Evolutionary conservation across 1,140 invertebrate species (phyloP), one percentile per base, ranked within the genome.

Genomic region (Hyles euphorbiae): DNA sequence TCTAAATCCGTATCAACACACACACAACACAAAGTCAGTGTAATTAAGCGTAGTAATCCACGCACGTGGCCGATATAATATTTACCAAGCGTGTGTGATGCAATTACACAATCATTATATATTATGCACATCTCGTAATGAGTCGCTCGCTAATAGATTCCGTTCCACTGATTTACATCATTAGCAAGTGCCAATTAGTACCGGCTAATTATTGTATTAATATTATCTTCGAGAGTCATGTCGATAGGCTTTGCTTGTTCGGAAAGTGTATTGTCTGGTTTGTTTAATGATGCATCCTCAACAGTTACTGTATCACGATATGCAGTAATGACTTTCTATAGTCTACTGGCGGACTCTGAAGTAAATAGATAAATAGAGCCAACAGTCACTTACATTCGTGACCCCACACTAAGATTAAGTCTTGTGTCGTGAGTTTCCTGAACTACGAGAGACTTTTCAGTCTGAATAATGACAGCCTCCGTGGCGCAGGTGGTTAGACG

Each of bases 111-210:
- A 48, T 48, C 57, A 55, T 68, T 72, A 65, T 65, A 62, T 70
- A 22, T 22, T 22, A 71, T 65, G 65, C 64, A 69, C 66, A 72
- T 60, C 62, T 46, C 10, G 9, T 61, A 61, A 54, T 61, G 57
- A 67, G 36, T 56, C 34, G 49, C 52, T 7, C 54, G 59, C 56
- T 70, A 70, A 73, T 65, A 70, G 71, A 73, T 73, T 70, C 68
- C 64, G 60, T 64, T 57, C 57, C 46, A 53, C 54, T 74, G 66
- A 68, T 74, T 70, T 67, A 60, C 58, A 60, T 74, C 63, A 63
- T 63, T 63, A 63, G 61, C n/a, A 32, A 45, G 5, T 46, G 43
- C 46, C 46, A 62, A 62, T 59, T 63, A 58, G 49, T 33, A 34
- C 34, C 2, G 5, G 48, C n/a, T 52, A 34, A 34, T 9, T 33